Base-by-base conservation (phyloP, 2,888 invertebrate genomes). In the Apodemia duryi region DNA sequence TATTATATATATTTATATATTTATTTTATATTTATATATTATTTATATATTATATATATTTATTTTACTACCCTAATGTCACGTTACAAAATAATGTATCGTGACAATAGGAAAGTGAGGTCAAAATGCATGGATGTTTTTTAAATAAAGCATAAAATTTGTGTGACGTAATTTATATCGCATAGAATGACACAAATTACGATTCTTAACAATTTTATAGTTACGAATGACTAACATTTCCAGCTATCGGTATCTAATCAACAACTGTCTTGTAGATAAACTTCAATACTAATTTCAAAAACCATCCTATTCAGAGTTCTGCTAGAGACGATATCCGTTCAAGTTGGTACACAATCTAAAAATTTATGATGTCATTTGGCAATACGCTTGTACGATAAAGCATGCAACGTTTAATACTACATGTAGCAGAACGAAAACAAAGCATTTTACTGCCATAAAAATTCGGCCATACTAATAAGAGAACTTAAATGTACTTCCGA, bases 401-500 rank as follows among this genome's bases (percentile, higher is more conserved):
- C 61, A 52, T 61, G 38, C 61, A 65, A 61, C 61, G 61, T 68
- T 65, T 62, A 66, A 64, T 62, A 35, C 64, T 63, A 64, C 65
- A 68, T 65, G 69, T 68, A 65, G 68, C 69, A 66, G 65, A 68
- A 68, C 66, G 70, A 69, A 65, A 69, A 68, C 65, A 68, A 70
- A 72, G 71, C 70, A 71, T 71, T 74, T 73, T 72, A 69, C 62
- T 70, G 66, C 69, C 72, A 72, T 74, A 75, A 75, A 73, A 70
- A 75, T 77, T 75, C 68, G 71, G 71, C 65, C 69, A 74, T 76
- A 77, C 73, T 74, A 73, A 72, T 68, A 67, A 68, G 70, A 78
- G 74, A 70, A 77, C 76, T 77, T 73, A 72, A 79, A 75, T 76
- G 80, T 78, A 77, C 74, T 80, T 81, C 77, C 74, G 75, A 73